These are phyloP conservation scores for Recurvirostra avosetta DNA, from an alignment of 2,113 vertebrate species.

Conservation along the genomic window DNA sequence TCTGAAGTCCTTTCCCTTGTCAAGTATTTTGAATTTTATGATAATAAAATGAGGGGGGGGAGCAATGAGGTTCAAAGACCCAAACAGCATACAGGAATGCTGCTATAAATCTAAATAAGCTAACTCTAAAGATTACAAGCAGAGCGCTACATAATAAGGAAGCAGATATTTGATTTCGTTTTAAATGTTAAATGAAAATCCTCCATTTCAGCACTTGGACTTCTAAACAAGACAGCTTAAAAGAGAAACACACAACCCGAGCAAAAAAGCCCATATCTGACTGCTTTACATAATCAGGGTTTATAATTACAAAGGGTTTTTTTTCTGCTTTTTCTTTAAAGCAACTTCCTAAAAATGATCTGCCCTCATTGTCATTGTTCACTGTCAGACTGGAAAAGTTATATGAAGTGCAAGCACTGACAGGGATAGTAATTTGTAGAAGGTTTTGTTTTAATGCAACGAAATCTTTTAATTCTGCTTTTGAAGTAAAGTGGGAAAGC, in stretches of 20 bases:
- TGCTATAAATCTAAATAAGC: background rate
- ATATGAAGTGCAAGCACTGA: background rate
- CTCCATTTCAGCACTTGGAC: background rate
- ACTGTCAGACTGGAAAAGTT: background rate
- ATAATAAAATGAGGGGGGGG: background rate
- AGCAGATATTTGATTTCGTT: background rate
- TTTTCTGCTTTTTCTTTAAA: background rate
- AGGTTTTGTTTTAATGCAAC: background rate
- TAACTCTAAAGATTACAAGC: background rate
- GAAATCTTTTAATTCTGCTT: slow-evolving; percentile 35
- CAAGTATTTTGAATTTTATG: slow-evolving; percentile 38
- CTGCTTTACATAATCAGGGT: slow-evolving; percentile 20
- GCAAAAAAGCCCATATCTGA: background rate
- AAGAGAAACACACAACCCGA: background rate
- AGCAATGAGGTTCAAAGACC: background rate
- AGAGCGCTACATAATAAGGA: background rate
- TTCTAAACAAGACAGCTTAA: background rate
- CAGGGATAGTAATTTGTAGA: background rate
- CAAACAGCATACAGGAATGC: background rate
- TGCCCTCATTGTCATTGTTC: background rate
- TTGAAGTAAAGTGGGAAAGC: slow-evolving; percentile 53
- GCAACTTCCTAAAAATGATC: background rate
- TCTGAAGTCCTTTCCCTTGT: slow-evolving; percentile 12
- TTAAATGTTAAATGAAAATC: slow-evolving; percentile 3
- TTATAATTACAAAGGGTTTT: slow-evolving; percentile 31